Conservation (phyloP, 1,140 invertebrate species). For the Lamellibrachia luymesi region DNA sequence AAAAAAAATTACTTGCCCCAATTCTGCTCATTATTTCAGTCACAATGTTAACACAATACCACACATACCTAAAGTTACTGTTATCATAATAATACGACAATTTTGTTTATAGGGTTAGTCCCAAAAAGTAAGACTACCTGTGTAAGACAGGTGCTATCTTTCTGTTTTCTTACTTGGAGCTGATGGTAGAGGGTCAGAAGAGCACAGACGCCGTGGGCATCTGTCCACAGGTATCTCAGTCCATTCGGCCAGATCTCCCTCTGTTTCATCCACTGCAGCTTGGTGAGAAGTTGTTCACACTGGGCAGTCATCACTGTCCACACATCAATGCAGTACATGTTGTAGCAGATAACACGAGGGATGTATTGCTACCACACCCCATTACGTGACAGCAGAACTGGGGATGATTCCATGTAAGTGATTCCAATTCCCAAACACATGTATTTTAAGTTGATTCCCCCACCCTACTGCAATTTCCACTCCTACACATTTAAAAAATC, state of each 20-base stretch:
- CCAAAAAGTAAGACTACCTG: background rate
- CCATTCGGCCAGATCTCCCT: constrained; percentile 25
- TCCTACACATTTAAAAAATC: too few species aligned
- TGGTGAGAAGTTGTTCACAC: constrained; percentile 16
- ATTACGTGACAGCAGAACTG: background rate
- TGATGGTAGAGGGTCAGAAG: constrained; percentile 18
- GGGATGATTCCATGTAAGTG: too few species aligned
- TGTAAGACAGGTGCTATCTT: background rate
- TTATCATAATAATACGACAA: background rate
- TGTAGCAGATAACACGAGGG: background rate
- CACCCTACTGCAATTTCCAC: too few species aligned
- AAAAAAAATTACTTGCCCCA: background rate
- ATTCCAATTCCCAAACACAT: too few species aligned
- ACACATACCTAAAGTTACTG: too few species aligned
- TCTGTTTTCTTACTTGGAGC: background rate
- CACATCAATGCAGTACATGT: background rate
- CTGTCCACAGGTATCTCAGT: constrained; percentile 24
- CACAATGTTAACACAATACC: too few species aligned
- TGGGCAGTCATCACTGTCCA: constrained; percentile 4
- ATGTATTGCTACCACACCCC: too few species aligned
- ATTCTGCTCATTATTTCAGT: too few species aligned
- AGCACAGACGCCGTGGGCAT: constrained; percentile 22
- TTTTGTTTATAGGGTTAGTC: background rate
- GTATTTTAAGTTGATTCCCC: too few species aligned
- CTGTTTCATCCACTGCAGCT: constrained; percentile 23